Base-by-base conservation (phyloP, 2,888 invertebrate species). In the Drosophila anomalata region DNA sequence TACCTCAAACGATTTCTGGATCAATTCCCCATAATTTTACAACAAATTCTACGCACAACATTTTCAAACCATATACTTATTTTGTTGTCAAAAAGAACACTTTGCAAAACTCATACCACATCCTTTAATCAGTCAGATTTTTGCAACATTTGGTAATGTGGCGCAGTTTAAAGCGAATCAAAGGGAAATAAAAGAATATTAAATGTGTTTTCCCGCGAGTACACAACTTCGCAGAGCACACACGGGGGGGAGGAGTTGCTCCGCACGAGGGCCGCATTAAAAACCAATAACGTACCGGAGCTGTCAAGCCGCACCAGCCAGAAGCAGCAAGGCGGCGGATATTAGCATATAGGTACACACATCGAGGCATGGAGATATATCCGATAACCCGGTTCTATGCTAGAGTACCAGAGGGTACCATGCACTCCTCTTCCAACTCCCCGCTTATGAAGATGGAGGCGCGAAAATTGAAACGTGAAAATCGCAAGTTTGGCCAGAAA, bases 261-360 rank as follows among this genome's bases (percentile, higher is more conserved):
- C 77, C 57, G 61, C 83, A 75, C 67, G 75, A 68, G 59, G 74
- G 67, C 66, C 70, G 83, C 83, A 87, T 85, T 82, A 79, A 63
- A 83, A 73, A 72, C 87, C 86, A 79, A 81, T 82, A 85, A 73
- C 72, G 73, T 60, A 63, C 65, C 66, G 54, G 53, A 71, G 47
- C 85, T 80, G 82, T 77, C 82, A 84, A 78, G 46, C 53, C 61
- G 47, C 72, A 53, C 47, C 53, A 44, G 47, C 44, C 44, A 58
- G 29, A 47, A 36, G 24, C 22, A 14, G 33, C 17, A 17, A 17
- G 17, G 17, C 47, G 22, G 22, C 14, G 26, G 46, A 47, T 20
- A 50, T 24, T 47, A n/a, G 14, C 41, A 41, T 41, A 29, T 3
- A 39, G 33, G 42, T 26, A 20, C 22, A 48, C 42, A 52, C 39